These are phyloP conservation scores for Dasypolia templi DNA, from an alignment of 2,888 invertebrate genomes.

Conservation along the genomic window DNA sequence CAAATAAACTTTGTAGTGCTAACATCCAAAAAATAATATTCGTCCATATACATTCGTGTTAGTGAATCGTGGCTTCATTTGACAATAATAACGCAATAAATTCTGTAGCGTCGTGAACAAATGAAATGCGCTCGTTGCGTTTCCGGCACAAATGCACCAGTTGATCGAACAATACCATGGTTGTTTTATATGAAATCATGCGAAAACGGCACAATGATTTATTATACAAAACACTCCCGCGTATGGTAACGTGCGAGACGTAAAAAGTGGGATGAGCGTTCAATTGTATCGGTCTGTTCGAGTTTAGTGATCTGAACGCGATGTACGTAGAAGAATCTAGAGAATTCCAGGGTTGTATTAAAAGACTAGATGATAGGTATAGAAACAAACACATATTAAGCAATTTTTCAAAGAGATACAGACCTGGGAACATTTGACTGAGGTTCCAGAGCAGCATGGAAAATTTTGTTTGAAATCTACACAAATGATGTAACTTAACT, in stretches of 20 bases:
- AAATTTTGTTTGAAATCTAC: conserved; percentile 33
- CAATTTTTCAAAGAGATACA: not conserved
- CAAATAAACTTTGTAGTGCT: conserved; percentile 31
- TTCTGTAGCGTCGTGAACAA: conserved; percentile 54
- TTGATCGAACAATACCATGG: conserved; percentile 75
- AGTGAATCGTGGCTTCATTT: conserved; percentile 33
- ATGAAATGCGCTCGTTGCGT: conserved; percentile 66
- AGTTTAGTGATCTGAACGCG: conserved; percentile 70
- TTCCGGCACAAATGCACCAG: conserved; percentile 72
- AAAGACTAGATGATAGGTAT: conserved; percentile 17
- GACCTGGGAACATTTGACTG: not conserved
- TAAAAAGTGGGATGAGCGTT: conserved; percentile 78
- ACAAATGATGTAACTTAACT: conserved; percentile 28
- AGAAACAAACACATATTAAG: not conserved
- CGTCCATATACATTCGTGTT: conserved; percentile 14
- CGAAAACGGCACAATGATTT: conserved; percentile 78
- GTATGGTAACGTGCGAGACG: conserved; percentile 70
- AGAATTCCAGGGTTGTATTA: conserved; percentile 56
- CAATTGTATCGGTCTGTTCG: conserved; percentile 78
- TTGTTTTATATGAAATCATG: conserved; percentile 80
- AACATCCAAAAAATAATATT: conserved; percentile 18
- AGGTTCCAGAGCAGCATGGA: not conserved
- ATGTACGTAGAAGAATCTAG: conserved; percentile 61
- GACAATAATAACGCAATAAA: conserved; percentile 59
- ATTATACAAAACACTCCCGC: conserved; percentile 74